Conservation (phyloP, 2,888 invertebrate species). For the Tupiocoris notatus region DNA sequence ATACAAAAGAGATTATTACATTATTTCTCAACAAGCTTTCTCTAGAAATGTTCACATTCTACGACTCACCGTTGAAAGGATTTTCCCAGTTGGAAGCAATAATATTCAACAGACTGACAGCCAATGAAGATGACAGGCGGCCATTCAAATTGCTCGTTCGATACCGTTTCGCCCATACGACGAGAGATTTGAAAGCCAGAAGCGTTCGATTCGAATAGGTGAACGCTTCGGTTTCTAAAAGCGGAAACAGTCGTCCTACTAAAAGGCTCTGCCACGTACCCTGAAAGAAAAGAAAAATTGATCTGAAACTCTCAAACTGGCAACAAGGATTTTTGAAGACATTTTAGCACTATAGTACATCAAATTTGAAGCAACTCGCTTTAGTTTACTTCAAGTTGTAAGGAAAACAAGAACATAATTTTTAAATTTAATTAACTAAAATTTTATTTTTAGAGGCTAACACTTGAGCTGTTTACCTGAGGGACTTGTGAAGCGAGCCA, state of each 20-base stretch:
- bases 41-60: background rate
- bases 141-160: conserved; percentile 2
- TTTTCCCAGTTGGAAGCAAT: conserved; percentile 65
- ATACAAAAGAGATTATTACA: no score
- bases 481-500: conserved; percentile 33
- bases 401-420: no score
- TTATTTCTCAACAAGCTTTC: no score
- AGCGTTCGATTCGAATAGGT: conserved; percentile 43
- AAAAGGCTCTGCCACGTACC: conserved; percentile 40
- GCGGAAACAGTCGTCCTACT: conserved; percentile 39
- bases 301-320: no score
- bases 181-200: conserved; percentile 45
- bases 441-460: no score
- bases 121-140: conserved; percentile 16
- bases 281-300: conserved; percentile 41
- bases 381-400: no score
- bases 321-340: no score
- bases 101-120: conserved; percentile 56
- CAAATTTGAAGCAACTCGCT: no score
- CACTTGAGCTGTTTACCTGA: no score
- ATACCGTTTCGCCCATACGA: conserved; percentile 30
- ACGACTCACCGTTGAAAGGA: conserved; percentile 55
- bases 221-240: conserved; percentile 43
- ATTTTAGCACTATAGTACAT: no score
- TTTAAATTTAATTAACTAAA: no score